A percentile compares a stretch with the other conserved stretches of the same genome.
Evolutionary conservation across 2,113 vertebrate genomes (phyloP).

Genomic region (Elgaria multicarinata): DNA sequence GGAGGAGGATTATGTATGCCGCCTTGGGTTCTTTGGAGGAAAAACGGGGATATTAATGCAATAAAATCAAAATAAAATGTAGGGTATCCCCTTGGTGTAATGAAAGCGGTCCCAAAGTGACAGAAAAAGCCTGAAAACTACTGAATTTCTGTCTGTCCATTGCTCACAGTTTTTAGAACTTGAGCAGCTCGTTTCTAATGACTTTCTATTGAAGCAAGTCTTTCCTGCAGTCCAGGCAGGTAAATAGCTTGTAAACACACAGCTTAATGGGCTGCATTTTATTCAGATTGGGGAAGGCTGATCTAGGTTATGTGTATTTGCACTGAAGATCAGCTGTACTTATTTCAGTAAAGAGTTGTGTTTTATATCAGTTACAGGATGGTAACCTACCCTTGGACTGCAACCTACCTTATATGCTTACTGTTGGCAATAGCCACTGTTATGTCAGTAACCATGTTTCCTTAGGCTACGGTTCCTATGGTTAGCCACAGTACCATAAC

Average conservation of each 20-base stretch:
- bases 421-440: not conserved
- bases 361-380: not conserved
- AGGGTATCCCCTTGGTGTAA: accelerated
- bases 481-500: not conserved
- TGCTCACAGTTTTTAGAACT: too few species aligned
- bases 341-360: accelerated
- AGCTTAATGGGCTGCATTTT: too few species aligned
- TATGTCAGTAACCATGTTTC: not conserved
- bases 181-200: not conserved
- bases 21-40: too few species aligned
- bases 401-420: not conserved
- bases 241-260: not conserved
- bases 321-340: not conserved
- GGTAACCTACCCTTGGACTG: not conserved
- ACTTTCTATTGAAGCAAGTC: not conserved
- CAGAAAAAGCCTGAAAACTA: not conserved
- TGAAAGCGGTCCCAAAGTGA: not conserved
- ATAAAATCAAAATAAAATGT: too few species aligned
- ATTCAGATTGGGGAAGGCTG: too few species aligned
- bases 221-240: too few species aligned
- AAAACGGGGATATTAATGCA: too few species aligned
- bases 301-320: too few species aligned
- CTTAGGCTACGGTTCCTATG: not conserved
- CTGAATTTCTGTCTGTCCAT: not conserved
- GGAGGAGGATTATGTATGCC: too few species aligned